Base-by-base conservation (phyloP, 2,797 vertebrate species). In the Crossoptilon crossoptilon region DNA sequence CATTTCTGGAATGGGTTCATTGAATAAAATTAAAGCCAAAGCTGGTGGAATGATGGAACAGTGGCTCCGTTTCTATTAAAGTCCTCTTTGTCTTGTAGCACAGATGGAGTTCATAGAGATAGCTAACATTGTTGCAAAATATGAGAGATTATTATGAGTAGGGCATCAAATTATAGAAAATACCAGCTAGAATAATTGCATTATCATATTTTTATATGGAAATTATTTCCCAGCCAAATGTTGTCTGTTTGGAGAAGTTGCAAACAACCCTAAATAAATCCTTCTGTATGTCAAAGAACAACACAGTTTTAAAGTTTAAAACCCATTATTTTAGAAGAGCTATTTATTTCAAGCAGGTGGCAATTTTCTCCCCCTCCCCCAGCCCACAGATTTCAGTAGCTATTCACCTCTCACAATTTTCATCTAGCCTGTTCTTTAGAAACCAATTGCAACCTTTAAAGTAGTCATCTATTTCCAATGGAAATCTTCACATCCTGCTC, bases 331-430 rank as follows among this genome's bases (percentile, higher is more conserved):
- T 96, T 85, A 96, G 91, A 97, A 97, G 94, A 97, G 96, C 94
- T 94, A 97, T 97, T 98, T 97, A 97, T 97, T 97, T 97, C 95
- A 97, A 97, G 96, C 94, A 97, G 96, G 93, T 94, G 87, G 95
- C 96, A 97, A 97, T 97, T 98, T 97, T 94, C 94, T 95, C 96
- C 92, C 87, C 91, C 31, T 96, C 93, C 90, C 78, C 86, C 85
- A 84, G 80, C 94, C 87, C 84, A 93, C 89, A 95, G 87, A 60
- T 97, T 97, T 97, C 96, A 95, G 94, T 87, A 97, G 94, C 96
- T 97, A 96, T 97, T 98, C 97, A 96, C 96, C 96, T 97, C 96
- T 97, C 68, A 73, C 96, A 97, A 96, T 97, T 98, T 97, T 96
- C 96, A 97, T 97, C 96, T 96, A 96, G 92, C 95, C 86, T 94